Percentiles rank a stretch among this genome's conserved stretches.
These are phyloP conservation scores for Chloroceryle inda DNA, from an alignment of 2,797 vertebrate genomes.

Conservation along the genomic window DNA sequence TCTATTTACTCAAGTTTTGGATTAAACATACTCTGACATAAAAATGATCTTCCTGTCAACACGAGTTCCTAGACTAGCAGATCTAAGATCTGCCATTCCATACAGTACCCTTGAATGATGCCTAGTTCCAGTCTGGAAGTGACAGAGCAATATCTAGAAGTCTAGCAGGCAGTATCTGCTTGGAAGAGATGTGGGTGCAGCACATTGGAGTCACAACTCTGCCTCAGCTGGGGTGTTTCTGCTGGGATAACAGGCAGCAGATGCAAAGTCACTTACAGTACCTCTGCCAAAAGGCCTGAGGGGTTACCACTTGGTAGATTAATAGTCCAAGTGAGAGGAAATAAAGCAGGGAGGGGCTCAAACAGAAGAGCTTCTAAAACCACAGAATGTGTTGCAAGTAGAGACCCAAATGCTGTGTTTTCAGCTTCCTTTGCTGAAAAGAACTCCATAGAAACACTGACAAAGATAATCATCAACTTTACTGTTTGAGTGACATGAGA, in stretches of 20 bases:
- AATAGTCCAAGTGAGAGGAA: background rate
- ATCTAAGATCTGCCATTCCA: background rate
- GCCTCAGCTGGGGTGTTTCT: background rate
- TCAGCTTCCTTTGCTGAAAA: conserved; percentile 64
- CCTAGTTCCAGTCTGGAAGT: background rate
- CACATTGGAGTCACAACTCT: background rate
- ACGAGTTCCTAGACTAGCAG: background rate
- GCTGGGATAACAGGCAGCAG: background rate
- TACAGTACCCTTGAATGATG: background rate
- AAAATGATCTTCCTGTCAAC: background rate
- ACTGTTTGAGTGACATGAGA: conserved; percentile 62
- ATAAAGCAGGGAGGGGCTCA: background rate
- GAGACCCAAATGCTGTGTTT: background rate
- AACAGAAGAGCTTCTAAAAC: background rate
- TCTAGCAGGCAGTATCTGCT: background rate
- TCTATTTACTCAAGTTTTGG: background rate
- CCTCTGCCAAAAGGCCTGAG: background rate
- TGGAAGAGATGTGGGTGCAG: background rate
- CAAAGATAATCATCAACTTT: conserved; percentile 60
- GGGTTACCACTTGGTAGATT: background rate
- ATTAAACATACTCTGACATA: background rate
- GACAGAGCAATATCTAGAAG: background rate
- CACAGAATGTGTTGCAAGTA: background rate
- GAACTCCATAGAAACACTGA: conserved; percentile 73
- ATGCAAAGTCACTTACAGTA: background rate